Conservation (phyloP, 2,888 invertebrate genomes). For the Xestia sexstrigata region DNA sequence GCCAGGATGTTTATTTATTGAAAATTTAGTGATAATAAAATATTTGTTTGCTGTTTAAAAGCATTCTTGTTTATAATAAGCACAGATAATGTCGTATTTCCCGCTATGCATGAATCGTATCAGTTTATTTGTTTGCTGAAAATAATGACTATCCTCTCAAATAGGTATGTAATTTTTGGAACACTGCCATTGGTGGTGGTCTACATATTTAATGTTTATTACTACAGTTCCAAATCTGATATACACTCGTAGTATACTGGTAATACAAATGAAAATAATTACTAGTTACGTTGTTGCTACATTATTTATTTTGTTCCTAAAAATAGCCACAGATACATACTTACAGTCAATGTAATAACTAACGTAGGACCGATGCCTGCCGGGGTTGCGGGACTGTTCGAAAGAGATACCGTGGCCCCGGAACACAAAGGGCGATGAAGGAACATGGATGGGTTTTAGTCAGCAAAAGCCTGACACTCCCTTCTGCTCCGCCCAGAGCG, state of each 20-base stretch:
- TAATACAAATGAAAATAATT: constrained; percentile 24
- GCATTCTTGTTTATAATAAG: constrained; percentile 1
- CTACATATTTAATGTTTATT: constrained; percentile 56
- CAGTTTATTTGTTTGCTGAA: constrained; percentile 53
- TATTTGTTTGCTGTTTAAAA: background rate
- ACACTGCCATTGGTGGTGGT: constrained; percentile 49
- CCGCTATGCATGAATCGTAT: constrained; percentile 34
- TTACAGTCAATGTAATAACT: background rate
- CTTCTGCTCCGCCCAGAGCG: too few relatives aligned
- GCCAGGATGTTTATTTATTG: background rate
- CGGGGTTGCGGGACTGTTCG: too few relatives aligned
- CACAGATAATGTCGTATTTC: constrained; percentile 9
- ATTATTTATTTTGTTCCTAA: background rate
- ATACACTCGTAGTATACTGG: constrained; percentile 17
- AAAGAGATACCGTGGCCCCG: too few relatives aligned
- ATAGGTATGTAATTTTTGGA: constrained; percentile 56
- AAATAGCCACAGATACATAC: background rate
- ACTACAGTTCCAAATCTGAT: constrained; percentile 23
- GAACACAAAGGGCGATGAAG: too few relatives aligned
- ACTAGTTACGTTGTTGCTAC: background rate
- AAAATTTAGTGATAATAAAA: background rate
- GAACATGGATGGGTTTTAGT: too few relatives aligned
- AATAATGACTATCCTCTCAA: constrained; percentile 53
- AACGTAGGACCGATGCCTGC: too few relatives aligned
- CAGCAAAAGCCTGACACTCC: too few relatives aligned